Percentiles rank a stretch among this genome's conserved stretches.
These are phyloP conservation scores for Chaenodraco wilsoni DNA, from an alignment of 2,797 vertebrate genomes.

Conservation along the genomic window DNA sequence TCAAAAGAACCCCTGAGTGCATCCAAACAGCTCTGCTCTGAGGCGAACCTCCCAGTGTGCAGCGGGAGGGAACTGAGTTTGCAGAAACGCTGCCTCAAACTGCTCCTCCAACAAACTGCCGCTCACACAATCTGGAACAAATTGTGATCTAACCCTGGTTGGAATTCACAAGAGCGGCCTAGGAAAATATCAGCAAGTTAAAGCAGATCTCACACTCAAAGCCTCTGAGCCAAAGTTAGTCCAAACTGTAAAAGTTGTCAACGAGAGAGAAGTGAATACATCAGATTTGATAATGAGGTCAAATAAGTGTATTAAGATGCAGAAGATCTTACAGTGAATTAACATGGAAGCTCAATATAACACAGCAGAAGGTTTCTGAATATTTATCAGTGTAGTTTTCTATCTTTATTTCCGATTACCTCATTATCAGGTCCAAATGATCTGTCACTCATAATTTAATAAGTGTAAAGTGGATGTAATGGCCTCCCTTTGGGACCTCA, in stretches of 20 bases:
- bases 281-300: conserved; percentile 28
- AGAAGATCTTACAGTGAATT: conserved; percentile 2
- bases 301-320: conserved; percentile 18
- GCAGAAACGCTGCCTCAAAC: conserved; percentile 58
- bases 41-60: conserved; percentile 62
- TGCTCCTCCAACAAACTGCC: conserved; percentile 52
- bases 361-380: conserved; percentile 33
- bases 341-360: conserved; percentile 43
- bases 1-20: conserved; percentile 56
- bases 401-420: conserved; percentile 47
- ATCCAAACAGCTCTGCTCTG: conserved; percentile 63
- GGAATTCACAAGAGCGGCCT: conserved; percentile 50
- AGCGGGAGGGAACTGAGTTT: conserved; percentile 42
- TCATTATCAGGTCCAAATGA: conserved; percentile 40
- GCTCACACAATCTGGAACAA: conserved; percentile 66
- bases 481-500: conserved; percentile 36
- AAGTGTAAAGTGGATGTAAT: conserved; percentile 36
- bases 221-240: conserved; percentile 4
- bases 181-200: conserved; percentile 50
- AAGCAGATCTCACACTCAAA: conserved; percentile 2
- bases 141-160: conserved; percentile 61
- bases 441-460: conserved; percentile 43
- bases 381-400: conserved; percentile 41
- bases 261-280: conserved; percentile 24
- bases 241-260: conserved; percentile 24